Conservation (phyloP, 2,888 invertebrate genomes). For the Gandaritis pyraliata region DNA sequence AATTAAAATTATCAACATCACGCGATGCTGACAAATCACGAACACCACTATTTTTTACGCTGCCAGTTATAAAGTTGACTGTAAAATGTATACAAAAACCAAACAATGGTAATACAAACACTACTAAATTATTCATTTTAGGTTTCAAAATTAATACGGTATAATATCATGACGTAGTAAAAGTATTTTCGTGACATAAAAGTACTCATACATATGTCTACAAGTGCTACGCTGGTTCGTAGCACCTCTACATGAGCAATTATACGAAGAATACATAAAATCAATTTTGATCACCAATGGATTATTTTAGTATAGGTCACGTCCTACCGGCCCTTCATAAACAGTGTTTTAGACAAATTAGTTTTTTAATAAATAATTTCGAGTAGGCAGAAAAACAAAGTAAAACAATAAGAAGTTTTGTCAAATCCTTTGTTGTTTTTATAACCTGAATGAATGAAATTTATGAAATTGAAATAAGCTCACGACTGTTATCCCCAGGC, state of each 20-base stretch:
- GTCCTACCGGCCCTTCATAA: not conserved
- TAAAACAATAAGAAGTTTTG: too few species aligned
- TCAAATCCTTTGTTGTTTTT: too few species aligned
- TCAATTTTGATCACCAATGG: not conserved
- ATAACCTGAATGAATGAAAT: too few species aligned
- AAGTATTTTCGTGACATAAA: too few species aligned
- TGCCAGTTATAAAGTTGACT: not conserved
- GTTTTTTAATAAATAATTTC: constrained; percentile 14
- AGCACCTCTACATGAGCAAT: constrained; percentile 4
- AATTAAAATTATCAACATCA: constrained; percentile 9
- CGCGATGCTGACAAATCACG: constrained; percentile 10
- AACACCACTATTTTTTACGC: constrained; percentile 2
- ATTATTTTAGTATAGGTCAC: not conserved
- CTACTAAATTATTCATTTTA: constrained; percentile 1
- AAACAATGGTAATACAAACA: not conserved
- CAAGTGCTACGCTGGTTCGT: constrained; percentile 18
- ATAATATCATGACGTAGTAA: not conserved
- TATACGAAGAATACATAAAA: not conserved
- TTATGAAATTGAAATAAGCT: too few species aligned
- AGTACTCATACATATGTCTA: not conserved
- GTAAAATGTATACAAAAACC: not conserved
- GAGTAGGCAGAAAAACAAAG: too few species aligned
- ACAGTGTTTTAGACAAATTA: constrained; percentile 11
- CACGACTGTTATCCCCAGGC: not conserved
- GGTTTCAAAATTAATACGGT: not conserved